These are phyloP conservation scores for Zoanthus sociatus DNA, from an alignment of 92 coral and sea anemone species.

Conservation along the genomic window DNA sequence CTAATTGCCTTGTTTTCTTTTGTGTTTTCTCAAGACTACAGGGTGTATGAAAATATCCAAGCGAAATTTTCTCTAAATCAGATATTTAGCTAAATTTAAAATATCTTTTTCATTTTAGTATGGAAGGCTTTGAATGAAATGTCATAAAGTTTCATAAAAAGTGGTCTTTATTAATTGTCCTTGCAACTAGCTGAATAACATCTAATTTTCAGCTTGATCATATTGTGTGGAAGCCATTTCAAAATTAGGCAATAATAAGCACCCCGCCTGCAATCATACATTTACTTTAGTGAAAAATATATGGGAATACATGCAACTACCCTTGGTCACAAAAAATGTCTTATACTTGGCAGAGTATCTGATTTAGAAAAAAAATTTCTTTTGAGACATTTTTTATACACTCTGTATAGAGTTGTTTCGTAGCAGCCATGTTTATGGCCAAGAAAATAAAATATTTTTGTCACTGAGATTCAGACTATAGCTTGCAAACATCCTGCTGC, in stretches of 20 bases:
- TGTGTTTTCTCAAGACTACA: slow-evolving; percentile 7
- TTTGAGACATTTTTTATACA: not conserved
- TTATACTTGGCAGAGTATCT: not conserved
- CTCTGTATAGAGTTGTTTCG: not conserved
- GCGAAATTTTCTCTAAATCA: too few species aligned
- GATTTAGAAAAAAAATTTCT: not conserved
- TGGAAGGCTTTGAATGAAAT: too few species aligned
- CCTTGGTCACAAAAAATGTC: not conserved
- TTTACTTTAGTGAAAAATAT: not conserved
- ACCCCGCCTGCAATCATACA: not conserved
- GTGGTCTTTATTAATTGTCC: not conserved
- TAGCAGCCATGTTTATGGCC: not conserved
- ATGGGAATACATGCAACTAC: not conserved
- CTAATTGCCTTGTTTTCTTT: not conserved
- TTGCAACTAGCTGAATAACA: slow-evolving; percentile 1
- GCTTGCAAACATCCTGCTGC: not conserved
- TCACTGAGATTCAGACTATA: not conserved
- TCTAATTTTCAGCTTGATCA: not conserved
- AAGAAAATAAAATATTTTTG: not conserved
- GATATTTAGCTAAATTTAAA: not conserved
- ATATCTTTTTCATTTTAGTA: too few species aligned
- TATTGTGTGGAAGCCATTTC: not conserved
- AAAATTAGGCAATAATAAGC: not conserved
- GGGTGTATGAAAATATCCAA: not conserved
- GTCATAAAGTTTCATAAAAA: too few species aligned